phyloP scores from a whole-genome alignment of 2,797 vertebrate species.

The Myotis pilosus region DNA sequence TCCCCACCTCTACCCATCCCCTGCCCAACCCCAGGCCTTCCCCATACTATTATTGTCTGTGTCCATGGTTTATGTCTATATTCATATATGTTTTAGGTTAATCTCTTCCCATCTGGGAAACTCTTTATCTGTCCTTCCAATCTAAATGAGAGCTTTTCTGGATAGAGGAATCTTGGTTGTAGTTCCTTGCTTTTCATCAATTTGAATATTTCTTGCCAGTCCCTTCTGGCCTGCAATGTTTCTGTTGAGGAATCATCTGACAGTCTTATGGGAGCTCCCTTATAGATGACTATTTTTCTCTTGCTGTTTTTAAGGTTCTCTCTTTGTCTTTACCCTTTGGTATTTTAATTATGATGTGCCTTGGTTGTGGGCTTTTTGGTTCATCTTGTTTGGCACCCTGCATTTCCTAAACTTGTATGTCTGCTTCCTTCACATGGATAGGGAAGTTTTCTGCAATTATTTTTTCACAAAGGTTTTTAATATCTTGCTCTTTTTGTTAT shows the following conservation, averaged over 20 bases:
- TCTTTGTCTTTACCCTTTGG: too few species aligned
- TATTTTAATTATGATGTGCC: too few species aligned
- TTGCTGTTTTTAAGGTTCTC: too few species aligned
- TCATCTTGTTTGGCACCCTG: not conserved
- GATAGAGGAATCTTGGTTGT: not conserved
- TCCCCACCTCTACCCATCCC: not conserved
- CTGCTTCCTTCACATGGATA: not conserved
- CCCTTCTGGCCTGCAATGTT: not conserved
- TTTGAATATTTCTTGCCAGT: not conserved
- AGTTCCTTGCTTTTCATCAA: not conserved
- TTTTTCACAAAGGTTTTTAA: not conserved
- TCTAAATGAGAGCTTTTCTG: not conserved
- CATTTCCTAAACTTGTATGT: too few species aligned
- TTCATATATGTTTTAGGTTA: not conserved
- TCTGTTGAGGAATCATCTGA: not conserved
- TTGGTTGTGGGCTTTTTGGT: not conserved
- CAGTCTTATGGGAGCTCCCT: not conserved
- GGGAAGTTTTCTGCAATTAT: not conserved
- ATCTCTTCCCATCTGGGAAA: not conserved
- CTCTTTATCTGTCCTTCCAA: not conserved
- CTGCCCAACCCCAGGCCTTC: not conserved
- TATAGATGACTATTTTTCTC: too few species aligned
- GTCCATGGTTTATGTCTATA: not conserved
- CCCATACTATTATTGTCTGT: not conserved
- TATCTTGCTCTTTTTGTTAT: not conserved